A percentile compares a stretch with the other conserved stretches of the same genome.
phyloP scores from a whole-genome alignment of 2,797 vertebrate genomes.

The Hydrophis major region DNA sequence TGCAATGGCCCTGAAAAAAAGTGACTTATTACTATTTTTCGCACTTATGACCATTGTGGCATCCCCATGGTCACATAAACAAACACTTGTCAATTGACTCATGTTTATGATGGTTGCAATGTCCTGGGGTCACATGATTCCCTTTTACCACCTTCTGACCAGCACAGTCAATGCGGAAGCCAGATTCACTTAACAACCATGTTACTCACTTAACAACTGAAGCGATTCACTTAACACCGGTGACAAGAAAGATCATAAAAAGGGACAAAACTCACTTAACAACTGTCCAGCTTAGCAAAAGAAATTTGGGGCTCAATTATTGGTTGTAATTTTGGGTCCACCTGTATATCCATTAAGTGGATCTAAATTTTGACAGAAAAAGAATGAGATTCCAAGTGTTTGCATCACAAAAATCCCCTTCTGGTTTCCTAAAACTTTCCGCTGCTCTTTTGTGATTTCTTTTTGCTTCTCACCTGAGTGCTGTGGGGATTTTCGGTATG shows the following conservation, averaged over 20 bases:
- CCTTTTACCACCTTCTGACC: neutral
- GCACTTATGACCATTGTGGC: neutral
- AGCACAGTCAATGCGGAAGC: neutral
- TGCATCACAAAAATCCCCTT: neutral
- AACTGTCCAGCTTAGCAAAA: neutral
- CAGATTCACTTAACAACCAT: neutral
- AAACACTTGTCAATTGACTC: neutral
- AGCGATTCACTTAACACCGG: neutral
- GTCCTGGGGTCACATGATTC: neutral
- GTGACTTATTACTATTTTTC: neutral
- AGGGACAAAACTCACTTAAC: neutral
- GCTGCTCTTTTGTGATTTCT: neutral
- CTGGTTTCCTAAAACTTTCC: neutral
- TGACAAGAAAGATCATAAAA: neutral
- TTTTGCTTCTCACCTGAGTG: neutral
- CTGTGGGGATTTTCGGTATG: neutral
- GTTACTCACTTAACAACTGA: neutral
- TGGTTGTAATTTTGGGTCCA: neutral
- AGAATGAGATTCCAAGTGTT: neutral
- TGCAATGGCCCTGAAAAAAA: neutral
- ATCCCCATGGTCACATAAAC: too few species aligned
- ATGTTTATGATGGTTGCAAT: neutral
- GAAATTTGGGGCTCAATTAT: neutral
- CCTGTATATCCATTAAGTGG: neutral
- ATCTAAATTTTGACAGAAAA: neutral